These are phyloP conservation scores for Drosophila quadrilineata DNA, from an alignment of 1,140 invertebrate species.

Conservation along the genomic window DNA sequence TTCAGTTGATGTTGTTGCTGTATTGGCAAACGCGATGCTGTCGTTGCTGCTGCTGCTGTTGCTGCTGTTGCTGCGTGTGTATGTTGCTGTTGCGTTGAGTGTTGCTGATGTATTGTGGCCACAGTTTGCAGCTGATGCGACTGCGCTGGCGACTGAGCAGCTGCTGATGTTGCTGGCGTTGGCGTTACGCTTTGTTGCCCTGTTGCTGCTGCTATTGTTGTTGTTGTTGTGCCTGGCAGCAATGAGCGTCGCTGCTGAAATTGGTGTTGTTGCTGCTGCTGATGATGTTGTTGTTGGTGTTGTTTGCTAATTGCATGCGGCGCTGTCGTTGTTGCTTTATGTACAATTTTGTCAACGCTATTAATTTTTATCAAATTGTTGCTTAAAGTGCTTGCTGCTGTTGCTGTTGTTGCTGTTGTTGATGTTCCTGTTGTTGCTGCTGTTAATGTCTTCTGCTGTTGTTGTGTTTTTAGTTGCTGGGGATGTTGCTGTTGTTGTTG, in stretches of 20 bases:
- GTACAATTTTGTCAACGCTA: slow-evolving; percentile 70
- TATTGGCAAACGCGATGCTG: slow-evolving; percentile 24
- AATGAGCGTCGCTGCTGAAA: slow-evolving; percentile 60
- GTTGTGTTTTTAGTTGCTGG: slow-evolving; percentile 5
- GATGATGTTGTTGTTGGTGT: slow-evolving; percentile 49
- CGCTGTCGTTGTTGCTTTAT: slow-evolving; percentile 42
- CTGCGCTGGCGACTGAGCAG: slow-evolving; percentile 37
- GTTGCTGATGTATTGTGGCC: slow-evolving; percentile 77
- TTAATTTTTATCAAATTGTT: slow-evolving; percentile 74
- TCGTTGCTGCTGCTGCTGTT: slow-evolving; percentile 45
- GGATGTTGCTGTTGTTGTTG: slow-evolving; percentile 62
- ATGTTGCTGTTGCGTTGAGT: slow-evolving; percentile 59
- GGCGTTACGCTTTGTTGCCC: slow-evolving; percentile 55
- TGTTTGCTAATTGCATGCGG: slow-evolving; percentile 68
- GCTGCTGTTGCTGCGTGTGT: slow-evolving; percentile 41
- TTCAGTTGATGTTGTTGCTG: slow-evolving; percentile 13
- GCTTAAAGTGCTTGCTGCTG: slow-evolving; percentile 50
- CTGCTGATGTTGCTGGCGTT: slow-evolving; percentile 49
- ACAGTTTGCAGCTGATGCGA: slow-evolving; percentile 77
- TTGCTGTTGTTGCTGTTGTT: slow-evolving; percentile 27
- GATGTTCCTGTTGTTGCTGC: slow-evolving; percentile 32
- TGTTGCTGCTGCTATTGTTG: slow-evolving; percentile 36
- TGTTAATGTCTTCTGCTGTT: slow-evolving; percentile 27
- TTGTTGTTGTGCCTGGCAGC: slow-evolving; percentile 48
- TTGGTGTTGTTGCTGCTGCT: slow-evolving; percentile 52